These are phyloP conservation scores for Macropis europaea DNA, from an alignment of 2,888 invertebrate genomes.

Conservation along the genomic window DNA sequence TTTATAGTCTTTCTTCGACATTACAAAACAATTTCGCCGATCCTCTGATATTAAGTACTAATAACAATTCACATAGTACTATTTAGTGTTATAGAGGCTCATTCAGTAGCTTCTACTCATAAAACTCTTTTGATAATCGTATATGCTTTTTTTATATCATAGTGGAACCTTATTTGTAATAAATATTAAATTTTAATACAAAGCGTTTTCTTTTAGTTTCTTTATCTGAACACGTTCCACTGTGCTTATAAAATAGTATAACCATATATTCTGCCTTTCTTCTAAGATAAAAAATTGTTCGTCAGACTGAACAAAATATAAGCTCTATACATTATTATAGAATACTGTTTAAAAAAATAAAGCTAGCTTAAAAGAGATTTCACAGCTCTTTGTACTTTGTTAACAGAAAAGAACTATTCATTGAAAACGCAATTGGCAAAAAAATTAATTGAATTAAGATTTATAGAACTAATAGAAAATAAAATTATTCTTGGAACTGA, in stretches of 20 bases:
- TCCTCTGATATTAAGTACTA: constrained; percentile 11
- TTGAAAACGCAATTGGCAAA: constrained; percentile 22
- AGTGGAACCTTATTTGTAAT: constrained; percentile 13
- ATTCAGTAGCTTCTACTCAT: not conserved
- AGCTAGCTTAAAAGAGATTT: constrained; percentile 24
- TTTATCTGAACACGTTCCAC: not conserved
- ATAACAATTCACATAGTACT: constrained; percentile 2
- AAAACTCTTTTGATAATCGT: not conserved
- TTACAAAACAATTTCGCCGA: constrained; percentile 6
- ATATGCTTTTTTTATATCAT: constrained; percentile 5
- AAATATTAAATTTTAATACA: constrained; percentile 20
- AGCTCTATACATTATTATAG: constrained; percentile 25
- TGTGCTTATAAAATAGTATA: constrained; percentile 8
- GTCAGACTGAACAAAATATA: constrained; percentile 10
- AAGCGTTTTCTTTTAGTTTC: constrained; percentile 13
- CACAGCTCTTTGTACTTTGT: constrained; percentile 29
- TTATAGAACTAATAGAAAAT: not conserved
- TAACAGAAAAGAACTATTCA: constrained; percentile 24
- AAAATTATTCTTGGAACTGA: too few species aligned
- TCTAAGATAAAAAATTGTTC: not conserved
- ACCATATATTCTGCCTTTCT: not conserved
- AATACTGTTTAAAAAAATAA: constrained; percentile 29
- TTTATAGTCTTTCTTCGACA: constrained; percentile 7
- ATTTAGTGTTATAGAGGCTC: not conserved
- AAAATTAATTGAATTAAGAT: not conserved